phyloP scores from a whole-genome alignment of 2,113 vertebrate genomes.

The Larimichthys polyactis region DNA sequence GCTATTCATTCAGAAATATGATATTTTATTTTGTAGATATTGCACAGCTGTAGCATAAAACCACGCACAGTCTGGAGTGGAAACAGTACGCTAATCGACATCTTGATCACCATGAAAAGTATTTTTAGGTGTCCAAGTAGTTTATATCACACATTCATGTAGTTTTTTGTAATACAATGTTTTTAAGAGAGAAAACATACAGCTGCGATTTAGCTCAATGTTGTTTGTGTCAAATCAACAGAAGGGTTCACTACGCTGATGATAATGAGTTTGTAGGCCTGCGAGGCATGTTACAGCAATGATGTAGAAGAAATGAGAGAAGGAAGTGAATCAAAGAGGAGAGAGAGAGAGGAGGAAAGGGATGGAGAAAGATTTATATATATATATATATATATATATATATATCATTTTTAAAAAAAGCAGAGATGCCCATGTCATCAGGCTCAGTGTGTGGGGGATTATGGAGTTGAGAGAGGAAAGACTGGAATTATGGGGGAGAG shows the following conservation, averaged over 20 bases:
- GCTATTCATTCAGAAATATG: neutral
- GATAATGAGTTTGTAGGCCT: slow-evolving; percentile 38
- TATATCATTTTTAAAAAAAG: no score
- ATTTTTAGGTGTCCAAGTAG: neutral
- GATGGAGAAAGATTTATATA: slow-evolving; percentile 6
- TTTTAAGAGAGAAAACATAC: neutral
- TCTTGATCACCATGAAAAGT: neutral
- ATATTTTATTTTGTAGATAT: neutral
- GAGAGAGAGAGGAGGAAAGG: slow-evolving; percentile 18
- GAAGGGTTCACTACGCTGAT: slow-evolving; percentile 26
- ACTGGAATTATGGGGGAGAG: slow-evolving; percentile 33
- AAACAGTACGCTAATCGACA: neutral
- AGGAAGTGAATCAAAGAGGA: slow-evolving; percentile 6
- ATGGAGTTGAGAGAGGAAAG: slow-evolving; percentile 46
- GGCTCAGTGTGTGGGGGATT: slow-evolving; percentile 61
- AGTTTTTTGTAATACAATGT: neutral
- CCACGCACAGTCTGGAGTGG: neutral
- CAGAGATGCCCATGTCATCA: slow-evolving; percentile 58
- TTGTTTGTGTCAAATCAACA: slow-evolving; percentile 23
- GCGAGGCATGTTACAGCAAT: slow-evolving; percentile 26
- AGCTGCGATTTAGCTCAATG: slow-evolving; percentile 20
- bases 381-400: neutral
- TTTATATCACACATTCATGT: neutral
- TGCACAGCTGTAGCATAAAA: neutral
- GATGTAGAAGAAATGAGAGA: slow-evolving; percentile 22